A percentile compares a stretch with the other conserved stretches of the same genome.
Evolutionary conservation across 2,113 vertebrate genomes (phyloP).

Genomic region (Manacus vitellinus): DNA sequence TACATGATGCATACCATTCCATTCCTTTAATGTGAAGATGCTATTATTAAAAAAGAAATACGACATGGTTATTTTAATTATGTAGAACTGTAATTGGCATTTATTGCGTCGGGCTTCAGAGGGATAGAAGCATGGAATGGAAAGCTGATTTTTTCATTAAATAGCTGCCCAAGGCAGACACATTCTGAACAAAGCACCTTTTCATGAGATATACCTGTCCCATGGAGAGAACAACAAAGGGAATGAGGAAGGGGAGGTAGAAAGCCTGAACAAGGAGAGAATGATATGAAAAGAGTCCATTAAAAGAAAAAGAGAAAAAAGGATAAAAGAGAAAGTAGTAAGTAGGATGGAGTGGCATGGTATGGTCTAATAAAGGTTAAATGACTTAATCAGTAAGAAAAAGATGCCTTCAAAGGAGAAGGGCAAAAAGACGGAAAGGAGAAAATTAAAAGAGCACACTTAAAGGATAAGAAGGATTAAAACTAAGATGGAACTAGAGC

Average conservation of each 20-base stretch:
- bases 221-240: conserved; percentile 49
- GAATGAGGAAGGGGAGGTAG: not conserved
- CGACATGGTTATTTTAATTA: conserved; percentile 42
- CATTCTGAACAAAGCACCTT: conserved; percentile 57
- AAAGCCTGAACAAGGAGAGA: conserved; percentile 13
- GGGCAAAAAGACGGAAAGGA: not conserved
- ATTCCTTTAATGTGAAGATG: conserved; percentile 8
- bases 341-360: not conserved
- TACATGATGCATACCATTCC: not conserved
- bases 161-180: conserved; percentile 53
- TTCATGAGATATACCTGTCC: conserved; percentile 57
- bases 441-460: conserved; percentile 1
- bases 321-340: conserved; percentile 14
- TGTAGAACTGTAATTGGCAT: conserved; percentile 57
- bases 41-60: conserved; percentile 46
- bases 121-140: conserved; percentile 6
- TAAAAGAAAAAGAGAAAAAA: not conserved
- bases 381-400: not conserved
- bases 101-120: conserved; percentile 37
- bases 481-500: not conserved
- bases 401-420: not conserved
- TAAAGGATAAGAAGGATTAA: conserved; percentile 9
- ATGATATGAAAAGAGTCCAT: conserved; percentile 30
- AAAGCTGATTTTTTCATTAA: conserved; percentile 62
- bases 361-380: conserved; percentile 31